A percentile compares a stretch with the other conserved stretches of the same genome.
Conservation (phyloP, 2,113 vertebrate genomes). For the Halcyon malimbica region DNA sequence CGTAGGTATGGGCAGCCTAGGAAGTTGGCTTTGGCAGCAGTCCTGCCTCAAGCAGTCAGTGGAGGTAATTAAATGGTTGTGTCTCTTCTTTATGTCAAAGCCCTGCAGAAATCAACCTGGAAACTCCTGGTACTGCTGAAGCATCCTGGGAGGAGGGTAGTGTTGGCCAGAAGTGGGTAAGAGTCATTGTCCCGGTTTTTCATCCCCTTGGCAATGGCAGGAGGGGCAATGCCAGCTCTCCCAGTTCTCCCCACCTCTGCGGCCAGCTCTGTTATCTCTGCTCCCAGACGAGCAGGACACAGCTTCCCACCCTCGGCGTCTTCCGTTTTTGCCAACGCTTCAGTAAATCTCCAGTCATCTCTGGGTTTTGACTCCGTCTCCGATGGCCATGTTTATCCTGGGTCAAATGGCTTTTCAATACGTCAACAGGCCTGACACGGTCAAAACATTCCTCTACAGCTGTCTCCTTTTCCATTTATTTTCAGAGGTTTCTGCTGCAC, state of each 20-base stretch:
- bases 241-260: neutral
- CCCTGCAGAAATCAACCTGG: neutral
- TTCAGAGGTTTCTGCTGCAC: neutral
- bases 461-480: neutral
- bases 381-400: rapidly evolving
- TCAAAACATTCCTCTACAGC: neutral
- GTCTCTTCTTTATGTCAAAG: neutral
- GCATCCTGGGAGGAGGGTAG: neutral
- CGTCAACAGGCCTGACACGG: rapidly evolving
- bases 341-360: neutral
- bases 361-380: neutral
- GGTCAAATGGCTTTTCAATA: neutral
- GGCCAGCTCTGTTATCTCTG: neutral
- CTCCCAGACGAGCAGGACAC: neutral
- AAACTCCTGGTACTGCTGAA: neutral
- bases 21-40: neutral
- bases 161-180: neutral
- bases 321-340: neutral
- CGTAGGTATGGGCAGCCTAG: neutral
- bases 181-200: rapidly evolving
- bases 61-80: neutral
- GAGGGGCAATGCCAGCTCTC: neutral
- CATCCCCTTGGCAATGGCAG: neutral
- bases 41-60: neutral
- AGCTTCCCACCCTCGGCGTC: neutral